These are phyloP conservation scores for Tipula confusa DNA, from an alignment of 2,888 invertebrate genomes.

Conservation along the genomic window DNA sequence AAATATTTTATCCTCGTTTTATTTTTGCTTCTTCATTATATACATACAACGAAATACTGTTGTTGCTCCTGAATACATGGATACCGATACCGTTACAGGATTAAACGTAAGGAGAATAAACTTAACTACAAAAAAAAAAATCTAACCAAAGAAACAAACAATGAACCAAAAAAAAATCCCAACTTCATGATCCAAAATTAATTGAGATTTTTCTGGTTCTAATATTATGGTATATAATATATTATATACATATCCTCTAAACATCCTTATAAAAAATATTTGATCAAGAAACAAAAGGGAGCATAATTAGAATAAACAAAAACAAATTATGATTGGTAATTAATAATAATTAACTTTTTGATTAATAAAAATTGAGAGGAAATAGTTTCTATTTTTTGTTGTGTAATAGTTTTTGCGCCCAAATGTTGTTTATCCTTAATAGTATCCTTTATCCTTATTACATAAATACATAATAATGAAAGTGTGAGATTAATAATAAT, in stretches of 20 bases:
- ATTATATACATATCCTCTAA: neutral
- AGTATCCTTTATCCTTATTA: neutral
- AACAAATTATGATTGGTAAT: neutral
- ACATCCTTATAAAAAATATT: neutral
- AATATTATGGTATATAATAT: no score
- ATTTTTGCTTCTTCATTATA: neutral
- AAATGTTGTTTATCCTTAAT: neutral
- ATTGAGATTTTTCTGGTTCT: neutral
- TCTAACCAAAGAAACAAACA: no score
- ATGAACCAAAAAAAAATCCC: no score
- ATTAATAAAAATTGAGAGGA: neutral
- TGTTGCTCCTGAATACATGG: neutral
- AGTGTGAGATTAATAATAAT: neutral
- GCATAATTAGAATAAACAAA: neutral
- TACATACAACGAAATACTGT: neutral
- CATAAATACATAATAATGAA: neutral
- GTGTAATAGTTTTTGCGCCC: neutral
- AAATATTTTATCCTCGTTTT: neutral
- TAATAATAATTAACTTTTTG: constrained; percentile 3
- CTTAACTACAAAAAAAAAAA: neutral
- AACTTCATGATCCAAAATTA: constrained; percentile 25
- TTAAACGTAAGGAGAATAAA: neutral
- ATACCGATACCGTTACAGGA: neutral
- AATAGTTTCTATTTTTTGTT: neutral
- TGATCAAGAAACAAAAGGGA: neutral